Evolutionary conservation across 2,113 vertebrate species (phyloP).

Genomic region (Morphnarchus princeps): DNA sequence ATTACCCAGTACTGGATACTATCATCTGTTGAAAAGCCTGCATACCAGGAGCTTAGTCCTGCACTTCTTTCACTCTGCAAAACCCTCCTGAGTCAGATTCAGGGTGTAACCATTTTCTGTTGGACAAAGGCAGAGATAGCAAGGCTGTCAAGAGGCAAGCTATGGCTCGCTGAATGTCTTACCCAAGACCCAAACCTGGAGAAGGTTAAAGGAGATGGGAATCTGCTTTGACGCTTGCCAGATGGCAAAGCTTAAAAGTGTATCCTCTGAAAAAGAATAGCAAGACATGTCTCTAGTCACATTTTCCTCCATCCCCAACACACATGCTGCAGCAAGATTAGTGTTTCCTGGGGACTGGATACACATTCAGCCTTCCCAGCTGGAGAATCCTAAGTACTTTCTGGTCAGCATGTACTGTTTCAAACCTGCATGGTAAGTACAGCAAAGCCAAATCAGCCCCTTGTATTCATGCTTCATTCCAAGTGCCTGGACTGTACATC

Average conservation of each 20-base stretch:
- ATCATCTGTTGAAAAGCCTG: not conserved
- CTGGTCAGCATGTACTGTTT: not conserved
- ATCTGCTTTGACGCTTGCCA: not conserved
- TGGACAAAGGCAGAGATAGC: not conserved
- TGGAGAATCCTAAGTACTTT: not conserved
- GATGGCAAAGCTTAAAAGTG: not conserved
- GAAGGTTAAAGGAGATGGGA: not conserved
- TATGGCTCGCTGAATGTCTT: not conserved
- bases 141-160: not conserved
- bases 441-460: not conserved
- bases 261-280: not conserved
- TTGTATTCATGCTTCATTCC: not conserved
- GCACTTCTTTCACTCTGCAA: not conserved
- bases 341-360: not conserved
- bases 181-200: not conserved
- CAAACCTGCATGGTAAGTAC: not conserved
- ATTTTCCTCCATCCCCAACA: not conserved
- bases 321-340: not conserved
- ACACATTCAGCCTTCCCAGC: not conserved
- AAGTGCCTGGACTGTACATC: not conserved
- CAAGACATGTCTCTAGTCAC: not conserved
- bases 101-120: not conserved
- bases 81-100: not conserved
- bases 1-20: not conserved
- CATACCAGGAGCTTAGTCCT: not conserved